Conservation (phyloP, 2,888 invertebrate genomes). For the Troglohyphantes excavatus region DNA sequence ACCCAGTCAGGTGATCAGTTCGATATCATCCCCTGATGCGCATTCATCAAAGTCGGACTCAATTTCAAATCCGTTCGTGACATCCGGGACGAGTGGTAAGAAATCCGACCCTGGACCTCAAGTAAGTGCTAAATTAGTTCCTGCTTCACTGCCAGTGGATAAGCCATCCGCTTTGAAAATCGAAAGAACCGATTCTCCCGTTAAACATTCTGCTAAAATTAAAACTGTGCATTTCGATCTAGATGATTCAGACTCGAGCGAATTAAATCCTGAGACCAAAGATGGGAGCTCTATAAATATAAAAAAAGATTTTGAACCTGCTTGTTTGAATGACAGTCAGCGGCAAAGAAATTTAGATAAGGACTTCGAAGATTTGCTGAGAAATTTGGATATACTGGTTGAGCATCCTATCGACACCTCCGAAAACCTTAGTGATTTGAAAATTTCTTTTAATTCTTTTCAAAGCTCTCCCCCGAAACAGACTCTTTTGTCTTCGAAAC, state of each 20-base stretch:
- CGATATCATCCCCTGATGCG: not conserved
- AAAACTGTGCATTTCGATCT: slow-evolving; percentile 65
- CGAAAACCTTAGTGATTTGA: not conserved
- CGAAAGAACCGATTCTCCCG: slow-evolving; percentile 58
- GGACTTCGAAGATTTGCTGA: slow-evolving; percentile 54
- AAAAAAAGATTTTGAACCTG: too few relatives aligned
- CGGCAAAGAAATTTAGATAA: slow-evolving; percentile 57
- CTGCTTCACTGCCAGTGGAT: not conserved
- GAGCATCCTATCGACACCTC: slow-evolving; percentile 8
- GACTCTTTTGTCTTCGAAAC: slow-evolving; percentile 17
- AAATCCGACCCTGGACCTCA: not conserved
- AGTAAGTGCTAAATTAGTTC: not conserved
- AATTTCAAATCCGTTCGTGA: too few relatives aligned
- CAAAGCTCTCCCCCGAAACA: not conserved
- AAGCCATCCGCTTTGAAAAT: slow-evolving; percentile 50
- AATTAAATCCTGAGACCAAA: not conserved
- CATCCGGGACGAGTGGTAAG: not conserved
- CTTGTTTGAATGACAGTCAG: too few relatives aligned
- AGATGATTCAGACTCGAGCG: slow-evolving; percentile 1
- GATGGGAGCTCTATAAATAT: too few relatives aligned
- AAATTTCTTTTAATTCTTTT: not conserved
- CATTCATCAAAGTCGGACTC: not conserved
- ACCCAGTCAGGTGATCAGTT: too few relatives aligned
- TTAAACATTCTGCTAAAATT: slow-evolving; percentile 9
- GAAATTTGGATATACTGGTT: slow-evolving; percentile 58